A percentile compares a stretch with the other conserved stretches of the same genome.
Conservation (phyloP, 1,140 invertebrate genomes). For the Anthonomus grandis region DNA sequence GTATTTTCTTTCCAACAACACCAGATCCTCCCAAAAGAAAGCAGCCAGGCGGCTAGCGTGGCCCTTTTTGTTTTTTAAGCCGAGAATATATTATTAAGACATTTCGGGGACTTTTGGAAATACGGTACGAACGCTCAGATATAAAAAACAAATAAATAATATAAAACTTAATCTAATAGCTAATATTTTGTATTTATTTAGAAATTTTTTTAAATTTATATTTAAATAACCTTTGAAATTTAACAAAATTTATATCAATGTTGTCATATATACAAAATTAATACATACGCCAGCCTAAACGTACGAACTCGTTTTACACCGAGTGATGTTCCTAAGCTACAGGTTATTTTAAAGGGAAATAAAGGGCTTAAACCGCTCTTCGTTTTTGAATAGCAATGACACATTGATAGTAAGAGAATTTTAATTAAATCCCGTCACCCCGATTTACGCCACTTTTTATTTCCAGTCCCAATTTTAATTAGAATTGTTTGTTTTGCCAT, state of each 20-base stretch:
- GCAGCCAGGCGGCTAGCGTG: not conserved
- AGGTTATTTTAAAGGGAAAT: conserved; percentile 12
- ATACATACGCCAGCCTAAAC: not conserved
- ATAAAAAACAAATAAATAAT: too few relatives aligned
- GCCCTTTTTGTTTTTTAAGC: conserved; percentile 17
- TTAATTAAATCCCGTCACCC: conserved; percentile 25
- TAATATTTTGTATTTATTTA: not conserved
- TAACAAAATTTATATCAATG: not conserved
- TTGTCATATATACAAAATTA: not conserved
- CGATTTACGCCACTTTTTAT: conserved; percentile 24
- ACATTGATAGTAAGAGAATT: conserved; percentile 19
- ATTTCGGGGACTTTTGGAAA: conserved; percentile 1
- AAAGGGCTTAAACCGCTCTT: conserved; percentile 12
- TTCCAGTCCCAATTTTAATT: conserved; percentile 26
- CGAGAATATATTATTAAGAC: conserved; percentile 20
- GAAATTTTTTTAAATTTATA: not conserved
- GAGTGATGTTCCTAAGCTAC: too few relatives aligned
- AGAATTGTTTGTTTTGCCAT: conserved; percentile 23
- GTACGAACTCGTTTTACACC: too few relatives aligned
- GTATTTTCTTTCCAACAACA: conserved; percentile 7
- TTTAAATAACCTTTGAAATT: not conserved
- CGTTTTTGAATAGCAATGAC: conserved; percentile 19
- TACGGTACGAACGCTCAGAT: not conserved
- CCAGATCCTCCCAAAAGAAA: conserved; percentile 12
- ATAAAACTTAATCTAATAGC: too few relatives aligned